Evolutionary conservation across 2,888 invertebrate species (phyloP), one percentile per base, ranked within the genome.

Genomic region (Sesamia inferens): DNA sequence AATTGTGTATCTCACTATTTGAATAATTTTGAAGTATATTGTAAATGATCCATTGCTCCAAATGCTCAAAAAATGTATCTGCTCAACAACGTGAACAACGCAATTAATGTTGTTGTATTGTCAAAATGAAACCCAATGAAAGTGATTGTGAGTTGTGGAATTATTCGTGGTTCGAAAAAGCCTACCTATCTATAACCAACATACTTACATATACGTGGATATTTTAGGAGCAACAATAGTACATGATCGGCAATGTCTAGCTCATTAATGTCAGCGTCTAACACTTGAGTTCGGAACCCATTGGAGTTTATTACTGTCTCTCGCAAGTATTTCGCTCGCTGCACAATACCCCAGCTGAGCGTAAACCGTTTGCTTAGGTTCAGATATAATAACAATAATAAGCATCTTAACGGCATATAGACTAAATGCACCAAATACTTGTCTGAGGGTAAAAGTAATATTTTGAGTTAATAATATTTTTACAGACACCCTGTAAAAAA

Each of bases 331-430:
- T 67, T 63, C 39, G 51, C 57, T 66, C 39, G 24, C 48, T 62
- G 54, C 73, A 62, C 64, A 78, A 72, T 68, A 39, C 2, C 13
- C 44, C 31, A 64, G 19, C 59, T 65, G 44, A 68, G 61, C 62
- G 65, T 48, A 78, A 73, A 62, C 16, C 11, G 4, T 47, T 22
- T 22, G 8, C 24, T 13, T 13, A 42, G n/a, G 7, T 14, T n/a
- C 2, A 14, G 1, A 24, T 24, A 22, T 22, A 22, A 22, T 39
- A 71, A 47, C 10, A n/a, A 10, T 63, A 55, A 64, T 16, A 61
- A 57, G 44, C 39, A 51, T n/a, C 31, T 47, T 57, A 31, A 22
- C 13, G 24, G 55, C n/a, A 24, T 44, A 19, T 4, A 10, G 31
- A 58, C 10, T 54, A n/a, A 13, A 66, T 48, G 54, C 59, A 16